Percentiles rank a stretch among this genome's conserved stretches.
Evolutionary conservation across 1,140 invertebrate species (phyloP).

Genomic region (Neodiprion virginianus): DNA sequence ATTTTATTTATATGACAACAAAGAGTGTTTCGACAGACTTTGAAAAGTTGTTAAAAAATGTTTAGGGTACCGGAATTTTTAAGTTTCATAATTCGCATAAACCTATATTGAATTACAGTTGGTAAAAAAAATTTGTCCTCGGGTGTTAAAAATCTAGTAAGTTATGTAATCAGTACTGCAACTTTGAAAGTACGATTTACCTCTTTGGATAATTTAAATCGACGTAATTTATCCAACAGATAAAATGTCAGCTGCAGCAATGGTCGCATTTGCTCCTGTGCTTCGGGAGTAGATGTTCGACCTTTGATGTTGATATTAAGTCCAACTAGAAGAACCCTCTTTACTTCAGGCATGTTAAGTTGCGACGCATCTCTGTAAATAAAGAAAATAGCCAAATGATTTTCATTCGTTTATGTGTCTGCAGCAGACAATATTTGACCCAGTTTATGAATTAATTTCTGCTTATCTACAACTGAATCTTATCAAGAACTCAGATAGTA

Average conservation of each 20-base stretch:
- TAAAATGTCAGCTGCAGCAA: constrained; percentile 90
- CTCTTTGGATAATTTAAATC: constrained; percentile 91
- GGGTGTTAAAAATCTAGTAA: not conserved
- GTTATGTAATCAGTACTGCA: not conserved
- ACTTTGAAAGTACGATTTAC: constrained; percentile 58
- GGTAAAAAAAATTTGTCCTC: too few species aligned
- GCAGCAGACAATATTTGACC: constrained; percentile 8
- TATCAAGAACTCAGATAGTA: constrained; percentile 14
- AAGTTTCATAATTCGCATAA: constrained; percentile 11
- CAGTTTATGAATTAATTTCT: not conserved
- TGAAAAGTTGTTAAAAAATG: constrained; percentile 13
- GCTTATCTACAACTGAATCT: constrained; percentile 17
- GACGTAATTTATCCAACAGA: constrained; percentile 88
- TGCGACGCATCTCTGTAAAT: constrained; percentile 62
- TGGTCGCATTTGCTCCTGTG: constrained; percentile 78
- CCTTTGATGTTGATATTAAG: constrained; percentile 81
- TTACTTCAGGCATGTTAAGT: constrained; percentile 74
- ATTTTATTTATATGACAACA: not conserved
- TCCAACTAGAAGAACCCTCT: constrained; percentile 83
- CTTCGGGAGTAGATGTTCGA: constrained; percentile 60
- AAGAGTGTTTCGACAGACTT: not conserved
- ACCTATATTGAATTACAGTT: too few species aligned
- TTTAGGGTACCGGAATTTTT: constrained; percentile 13
- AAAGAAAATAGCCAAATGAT: not conserved
- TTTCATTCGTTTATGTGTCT: not conserved